A percentile compares a stretch with the other conserved stretches of the same genome.
phyloP scores from a whole-genome alignment of 2,797 vertebrate species.

The Cheirogaleus major region DNA sequence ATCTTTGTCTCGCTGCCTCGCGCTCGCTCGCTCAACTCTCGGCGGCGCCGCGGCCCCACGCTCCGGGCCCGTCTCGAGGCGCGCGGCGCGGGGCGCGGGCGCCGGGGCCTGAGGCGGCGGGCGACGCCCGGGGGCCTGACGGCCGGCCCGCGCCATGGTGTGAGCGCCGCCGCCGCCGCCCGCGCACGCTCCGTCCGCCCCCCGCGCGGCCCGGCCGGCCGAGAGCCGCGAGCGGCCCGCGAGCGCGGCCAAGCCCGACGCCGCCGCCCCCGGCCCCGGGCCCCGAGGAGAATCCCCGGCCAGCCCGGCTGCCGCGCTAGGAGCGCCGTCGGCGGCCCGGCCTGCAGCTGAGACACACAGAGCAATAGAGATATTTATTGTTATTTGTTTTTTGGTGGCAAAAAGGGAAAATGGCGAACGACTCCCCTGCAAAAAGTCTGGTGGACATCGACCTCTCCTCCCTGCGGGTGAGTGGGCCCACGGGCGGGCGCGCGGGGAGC shows the following conservation, averaged over 20 bases:
- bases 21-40: slow-evolving; percentile 56
- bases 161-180: slow-evolving; percentile 80
- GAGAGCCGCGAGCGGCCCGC: slow-evolving; percentile 61
- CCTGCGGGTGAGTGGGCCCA: slow-evolving; percentile 92
- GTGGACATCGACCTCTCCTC: slow-evolving; percentile 98
- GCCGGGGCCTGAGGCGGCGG: slow-evolving; percentile 79
- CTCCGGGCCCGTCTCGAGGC: slow-evolving; percentile 55
- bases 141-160: slow-evolving; percentile 92
- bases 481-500: slow-evolving; percentile 36
- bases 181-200: slow-evolving; percentile 48
- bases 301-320: not conserved
- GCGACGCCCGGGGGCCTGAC: slow-evolving; percentile 67
- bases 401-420: slow-evolving; percentile 95
- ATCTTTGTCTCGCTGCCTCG: slow-evolving; percentile 83
- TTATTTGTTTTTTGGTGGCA: not conserved
- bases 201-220: not conserved
- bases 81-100: slow-evolving; percentile 73
- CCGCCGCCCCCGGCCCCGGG: slow-evolving; percentile 25
- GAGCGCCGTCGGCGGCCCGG: not conserved
- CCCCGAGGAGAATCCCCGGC: slow-evolving; percentile 28
- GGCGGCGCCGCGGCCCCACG: slow-evolving; percentile 63
- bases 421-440: slow-evolving; percentile 97
- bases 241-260: slow-evolving; percentile 67
- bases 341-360: not conserved
- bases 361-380: not conserved